These are phyloP conservation scores for Neelides folsomi DNA, from an alignment of 2,888 invertebrate species.

Conservation along the genomic window DNA sequence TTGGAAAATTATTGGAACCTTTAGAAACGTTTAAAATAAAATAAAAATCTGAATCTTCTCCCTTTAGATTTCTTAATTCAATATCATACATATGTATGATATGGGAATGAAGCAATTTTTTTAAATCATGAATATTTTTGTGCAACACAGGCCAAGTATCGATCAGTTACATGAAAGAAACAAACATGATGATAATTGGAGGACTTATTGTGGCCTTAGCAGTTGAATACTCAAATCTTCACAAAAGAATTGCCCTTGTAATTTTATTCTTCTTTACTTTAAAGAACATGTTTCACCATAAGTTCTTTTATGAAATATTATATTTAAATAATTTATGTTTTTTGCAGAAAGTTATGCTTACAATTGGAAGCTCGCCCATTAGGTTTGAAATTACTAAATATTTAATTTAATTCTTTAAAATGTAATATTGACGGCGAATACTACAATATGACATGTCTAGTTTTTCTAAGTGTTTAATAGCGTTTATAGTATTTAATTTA, in stretches of 20 bases:
- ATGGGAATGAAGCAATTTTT: neutral
- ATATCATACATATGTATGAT: neutral
- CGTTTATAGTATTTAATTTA: no score
- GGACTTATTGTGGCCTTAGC: slow-evolving; percentile 42
- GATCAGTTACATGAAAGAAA: slow-evolving; percentile 22
- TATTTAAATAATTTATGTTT: no score
- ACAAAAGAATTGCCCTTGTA: slow-evolving; percentile 40
- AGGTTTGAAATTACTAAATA: slow-evolving; percentile 6
- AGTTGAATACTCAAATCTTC: slow-evolving; percentile 42
- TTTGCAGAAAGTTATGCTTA: slow-evolving; percentile 13
- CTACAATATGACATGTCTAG: no score
- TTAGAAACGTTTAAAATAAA: no score
- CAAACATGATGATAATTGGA: slow-evolving; percentile 23
- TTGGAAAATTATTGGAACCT: no score
- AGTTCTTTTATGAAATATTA: no score
- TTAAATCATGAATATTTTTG: no score
- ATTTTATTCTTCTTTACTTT: slow-evolving; percentile 35
- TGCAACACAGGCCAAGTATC: slow-evolving; percentile 14
- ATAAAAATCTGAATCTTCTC: no score
- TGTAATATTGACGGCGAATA: neutral
- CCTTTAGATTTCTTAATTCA: no score
- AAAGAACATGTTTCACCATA: no score
- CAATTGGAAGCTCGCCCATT: slow-evolving; percentile 17
- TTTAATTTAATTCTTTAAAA: neutral
- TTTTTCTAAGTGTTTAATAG: no score